A percentile compares a stretch with the other conserved stretches of the same genome.
phyloP scores from a whole-genome alignment of 2,113 vertebrate genomes.

The Pseudolaguvia tuberculata region DNA sequence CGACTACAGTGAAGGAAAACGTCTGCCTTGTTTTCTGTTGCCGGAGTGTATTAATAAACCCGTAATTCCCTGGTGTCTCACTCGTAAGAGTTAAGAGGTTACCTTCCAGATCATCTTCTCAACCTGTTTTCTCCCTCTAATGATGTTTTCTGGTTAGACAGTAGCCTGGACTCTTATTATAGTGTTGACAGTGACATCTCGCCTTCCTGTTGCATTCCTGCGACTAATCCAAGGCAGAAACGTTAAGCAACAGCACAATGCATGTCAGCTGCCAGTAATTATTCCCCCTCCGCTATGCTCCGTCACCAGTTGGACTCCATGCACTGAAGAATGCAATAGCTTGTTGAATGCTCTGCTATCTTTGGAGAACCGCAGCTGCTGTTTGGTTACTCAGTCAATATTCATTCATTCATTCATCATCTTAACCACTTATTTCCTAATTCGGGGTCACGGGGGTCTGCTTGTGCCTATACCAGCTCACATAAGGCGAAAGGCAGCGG shows the following conservation, averaged over 20 bases:
- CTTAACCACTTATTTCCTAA: too few relatives aligned
- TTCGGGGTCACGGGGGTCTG: too few relatives aligned
- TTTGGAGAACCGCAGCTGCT: neutral
- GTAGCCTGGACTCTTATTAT: neutral
- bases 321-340: constrained; percentile 2
- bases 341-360: neutral
- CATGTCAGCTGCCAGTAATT: constrained; percentile 38
- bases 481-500: too few relatives aligned
- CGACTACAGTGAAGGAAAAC: neutral
- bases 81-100: constrained; percentile 5
- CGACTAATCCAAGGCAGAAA: constrained; percentile 19
- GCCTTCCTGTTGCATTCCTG: neutral
- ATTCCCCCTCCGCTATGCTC: constrained; percentile 11
- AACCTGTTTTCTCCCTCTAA: neutral
- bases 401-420: too few relatives aligned
- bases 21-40: constrained; percentile 29
- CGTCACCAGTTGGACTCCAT: constrained; percentile 14
- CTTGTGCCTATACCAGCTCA: too few relatives aligned
- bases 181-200: constrained; percentile 2
- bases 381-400: neutral
- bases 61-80: constrained; percentile 1
- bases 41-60: constrained; percentile 9
- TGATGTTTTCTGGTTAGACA: neutral
- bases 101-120: constrained; percentile 13
- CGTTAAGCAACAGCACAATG: constrained; percentile 1